Conservation (phyloP, 2,888 invertebrate genomes). For the Timema cristinae region DNA sequence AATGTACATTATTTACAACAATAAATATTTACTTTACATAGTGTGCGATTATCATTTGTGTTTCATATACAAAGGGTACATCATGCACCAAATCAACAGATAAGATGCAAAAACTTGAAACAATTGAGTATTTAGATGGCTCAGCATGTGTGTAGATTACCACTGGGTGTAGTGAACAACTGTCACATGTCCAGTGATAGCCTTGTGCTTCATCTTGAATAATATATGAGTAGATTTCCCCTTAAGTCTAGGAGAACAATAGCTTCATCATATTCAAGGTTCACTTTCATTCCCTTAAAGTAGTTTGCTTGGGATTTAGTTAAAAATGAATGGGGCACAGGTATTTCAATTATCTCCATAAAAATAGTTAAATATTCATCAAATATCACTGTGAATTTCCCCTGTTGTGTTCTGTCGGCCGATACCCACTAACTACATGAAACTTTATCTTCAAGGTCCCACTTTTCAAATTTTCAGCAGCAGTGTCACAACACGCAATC, state of each 20-base stretch:
- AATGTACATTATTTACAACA: slow-evolving; percentile 10
- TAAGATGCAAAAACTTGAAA: slow-evolving; percentile 12
- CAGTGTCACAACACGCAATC: no score
- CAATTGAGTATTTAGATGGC: background rate
- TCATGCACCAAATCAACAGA: slow-evolving; percentile 15
- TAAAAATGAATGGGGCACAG: slow-evolving; percentile 8
- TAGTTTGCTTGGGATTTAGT: slow-evolving; percentile 10
- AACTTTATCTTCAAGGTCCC: slow-evolving; percentile 16
- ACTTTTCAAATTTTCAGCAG: background rate
- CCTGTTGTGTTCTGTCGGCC: slow-evolving; percentile 9
- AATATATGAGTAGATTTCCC: slow-evolving; percentile 7
- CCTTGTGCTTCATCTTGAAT: slow-evolving; percentile 12
- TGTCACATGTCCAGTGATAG: slow-evolving; percentile 7
- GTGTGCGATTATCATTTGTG: slow-evolving; percentile 7
- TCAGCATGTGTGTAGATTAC: background rate
- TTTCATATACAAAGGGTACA: slow-evolving; percentile 10
- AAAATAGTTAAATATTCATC: slow-evolving; percentile 12
- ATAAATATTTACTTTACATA: background rate
- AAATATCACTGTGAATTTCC: slow-evolving; percentile 9
- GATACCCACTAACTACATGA: slow-evolving; percentile 4
- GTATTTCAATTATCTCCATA: background rate
- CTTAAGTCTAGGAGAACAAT: slow-evolving; percentile 11
- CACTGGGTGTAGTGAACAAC: slow-evolving; percentile 13
- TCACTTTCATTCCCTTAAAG: background rate
- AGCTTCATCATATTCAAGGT: slow-evolving; percentile 6